A percentile compares a stretch with the other conserved stretches of the same genome.
These are phyloP conservation scores for Thecophora atra DNA, from an alignment of 2,888 invertebrate genomes.

Conservation along the genomic window DNA sequence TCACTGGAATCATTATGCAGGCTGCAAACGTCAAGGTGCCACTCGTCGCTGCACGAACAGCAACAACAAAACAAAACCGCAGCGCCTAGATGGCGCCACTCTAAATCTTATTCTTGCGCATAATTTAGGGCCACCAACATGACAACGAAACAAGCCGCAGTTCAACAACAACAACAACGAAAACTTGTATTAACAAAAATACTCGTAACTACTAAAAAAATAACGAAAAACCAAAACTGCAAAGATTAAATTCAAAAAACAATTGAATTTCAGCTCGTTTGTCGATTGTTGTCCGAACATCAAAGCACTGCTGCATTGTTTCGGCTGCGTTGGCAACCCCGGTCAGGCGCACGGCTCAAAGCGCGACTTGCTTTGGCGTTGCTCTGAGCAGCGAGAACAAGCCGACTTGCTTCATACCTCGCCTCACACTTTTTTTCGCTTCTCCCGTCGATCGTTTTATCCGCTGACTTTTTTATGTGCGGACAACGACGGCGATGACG, in stretches of 20 bases:
- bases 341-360: background rate
- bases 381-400: constrained; percentile 29
- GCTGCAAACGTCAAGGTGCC: constrained; percentile 13
- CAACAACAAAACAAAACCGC: constrained; percentile 30
- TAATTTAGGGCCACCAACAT: constrained; percentile 41
- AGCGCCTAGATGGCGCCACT: constrained; percentile 39
- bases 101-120: constrained; percentile 40
- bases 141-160: constrained; percentile 37
- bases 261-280: constrained; percentile 34
- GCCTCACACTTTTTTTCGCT: constrained; percentile 28
- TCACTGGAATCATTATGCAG: background rate
- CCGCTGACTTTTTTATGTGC: background rate
- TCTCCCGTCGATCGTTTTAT: background rate
- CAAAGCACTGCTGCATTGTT: constrained; percentile 35
- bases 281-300: constrained; percentile 36
- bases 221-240: background rate
- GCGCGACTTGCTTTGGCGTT: constrained; percentile 11
- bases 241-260: constrained; percentile 18
- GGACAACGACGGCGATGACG: background rate
- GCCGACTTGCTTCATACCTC: constrained; percentile 36
- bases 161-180: constrained; percentile 21
- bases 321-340: constrained; percentile 13
- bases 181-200: constrained; percentile 6
- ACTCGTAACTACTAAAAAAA: constrained; percentile 18
- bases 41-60: background rate